Conservation (phyloP, 2,888 invertebrate genomes). For the Amphipoea lucens region DNA sequence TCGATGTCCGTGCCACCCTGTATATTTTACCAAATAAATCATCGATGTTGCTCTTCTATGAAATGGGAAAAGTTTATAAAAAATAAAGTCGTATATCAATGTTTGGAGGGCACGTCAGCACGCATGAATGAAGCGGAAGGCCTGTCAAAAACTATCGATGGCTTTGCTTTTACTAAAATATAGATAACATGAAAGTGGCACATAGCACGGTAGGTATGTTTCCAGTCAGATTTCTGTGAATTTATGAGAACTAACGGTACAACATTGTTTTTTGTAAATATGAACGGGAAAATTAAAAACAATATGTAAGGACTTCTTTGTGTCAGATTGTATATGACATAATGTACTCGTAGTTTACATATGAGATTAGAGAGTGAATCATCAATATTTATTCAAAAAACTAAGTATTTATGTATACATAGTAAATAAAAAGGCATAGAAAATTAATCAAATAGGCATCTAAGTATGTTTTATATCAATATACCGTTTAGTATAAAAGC, state of each 20-base stretch:
- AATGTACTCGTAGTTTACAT: neutral
- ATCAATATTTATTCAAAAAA: neutral
- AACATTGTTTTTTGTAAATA: neutral
- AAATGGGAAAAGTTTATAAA: slow-evolving; percentile 53
- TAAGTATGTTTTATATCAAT: neutral
- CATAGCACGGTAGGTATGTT: neutral
- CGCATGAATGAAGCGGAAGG: slow-evolving; percentile 54
- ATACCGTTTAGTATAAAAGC: slow-evolving; percentile 13
- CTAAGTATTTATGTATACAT: neutral
- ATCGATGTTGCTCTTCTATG: slow-evolving; percentile 23
- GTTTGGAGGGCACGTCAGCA: slow-evolving; percentile 50
- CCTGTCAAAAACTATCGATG: slow-evolving; percentile 56
- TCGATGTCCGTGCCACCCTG: neutral
- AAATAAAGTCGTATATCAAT: slow-evolving; percentile 61
- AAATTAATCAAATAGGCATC: neutral
- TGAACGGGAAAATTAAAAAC: neutral
- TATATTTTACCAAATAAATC: slow-evolving; percentile 26
- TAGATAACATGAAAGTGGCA: slow-evolving; percentile 12
- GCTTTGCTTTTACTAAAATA: slow-evolving; percentile 31
- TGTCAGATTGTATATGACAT: too few species aligned
- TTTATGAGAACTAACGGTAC: neutral
- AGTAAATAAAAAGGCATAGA: neutral
- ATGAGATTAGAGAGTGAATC: neutral
- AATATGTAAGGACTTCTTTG: neutral
- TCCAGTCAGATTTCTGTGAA: neutral